A percentile compares a stretch with the other conserved stretches of the same genome.
phyloP scores from a whole-genome alignment of 2,888 invertebrate species.

The Leucoma salicis region DNA sequence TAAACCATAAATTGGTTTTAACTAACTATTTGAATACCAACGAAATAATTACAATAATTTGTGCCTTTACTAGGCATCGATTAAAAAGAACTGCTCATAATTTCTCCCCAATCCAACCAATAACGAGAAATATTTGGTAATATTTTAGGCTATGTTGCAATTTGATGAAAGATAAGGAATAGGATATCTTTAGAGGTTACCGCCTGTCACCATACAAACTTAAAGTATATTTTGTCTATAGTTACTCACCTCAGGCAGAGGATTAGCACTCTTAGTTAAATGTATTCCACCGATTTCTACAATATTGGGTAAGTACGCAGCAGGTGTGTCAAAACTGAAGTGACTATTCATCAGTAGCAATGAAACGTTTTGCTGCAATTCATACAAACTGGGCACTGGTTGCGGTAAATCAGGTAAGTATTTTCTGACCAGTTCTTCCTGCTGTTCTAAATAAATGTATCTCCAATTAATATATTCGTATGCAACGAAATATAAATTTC shows the following conservation, averaged over 20 bases:
- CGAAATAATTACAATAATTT: too few relatives aligned
- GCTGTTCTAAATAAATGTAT: constrained; percentile 59
- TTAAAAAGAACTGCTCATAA: too few relatives aligned
- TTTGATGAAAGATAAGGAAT: too few relatives aligned
- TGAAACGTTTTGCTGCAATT: constrained; percentile 63
- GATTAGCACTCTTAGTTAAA: constrained; percentile 50
- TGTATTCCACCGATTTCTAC: constrained; percentile 83
- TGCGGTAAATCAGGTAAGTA: constrained; percentile 57
- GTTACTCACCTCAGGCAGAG: constrained; percentile 55
- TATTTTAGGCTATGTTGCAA: too few relatives aligned
- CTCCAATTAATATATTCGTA: constrained; percentile 70
- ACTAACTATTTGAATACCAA: too few relatives aligned
- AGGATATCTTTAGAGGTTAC: too few relatives aligned
- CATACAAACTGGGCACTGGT: constrained; percentile 61
- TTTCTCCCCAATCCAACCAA: too few relatives aligned
- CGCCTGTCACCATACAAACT: too few relatives aligned
- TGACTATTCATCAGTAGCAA: constrained; percentile 76
- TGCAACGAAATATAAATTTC: constrained; percentile 68
- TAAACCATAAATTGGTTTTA: too few relatives aligned
- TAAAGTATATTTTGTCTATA: too few relatives aligned
- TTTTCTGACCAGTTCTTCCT: constrained; percentile 58
- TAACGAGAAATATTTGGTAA: too few relatives aligned
- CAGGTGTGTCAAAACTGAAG: constrained; percentile 67
- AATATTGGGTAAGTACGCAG: constrained; percentile 78
- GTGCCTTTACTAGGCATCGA: too few relatives aligned